A percentile compares a stretch with the other conserved stretches of the same genome.
Evolutionary conservation across 2,888 invertebrate species (phyloP).

Genomic region (Branchipolynoe longqiensis): DNA sequence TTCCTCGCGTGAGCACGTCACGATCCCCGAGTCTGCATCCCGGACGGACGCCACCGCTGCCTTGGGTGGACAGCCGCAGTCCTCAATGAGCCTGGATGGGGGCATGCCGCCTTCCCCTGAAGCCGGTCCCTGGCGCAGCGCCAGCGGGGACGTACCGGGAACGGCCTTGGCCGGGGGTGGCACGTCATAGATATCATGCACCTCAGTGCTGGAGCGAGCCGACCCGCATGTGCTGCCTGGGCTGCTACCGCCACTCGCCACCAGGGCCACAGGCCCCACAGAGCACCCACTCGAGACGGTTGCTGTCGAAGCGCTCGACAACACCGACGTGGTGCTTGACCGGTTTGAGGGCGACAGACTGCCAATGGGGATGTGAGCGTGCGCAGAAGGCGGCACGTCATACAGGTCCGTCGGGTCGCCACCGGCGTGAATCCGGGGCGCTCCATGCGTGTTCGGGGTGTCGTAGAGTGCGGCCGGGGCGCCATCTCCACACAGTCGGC

Average conservation of each 20-base stretch:
- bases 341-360: conserved; percentile 71
- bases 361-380: conserved; percentile 47
- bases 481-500: conserved; percentile 21
- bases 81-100: conserved; percentile 75
- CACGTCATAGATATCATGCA: conserved; percentile 77
- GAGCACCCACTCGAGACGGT: conserved; percentile 75
- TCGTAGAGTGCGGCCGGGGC: conserved; percentile 35
- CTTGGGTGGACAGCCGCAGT: conserved; percentile 86
- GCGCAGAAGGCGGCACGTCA: conserved; percentile 65
- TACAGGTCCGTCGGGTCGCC: conserved; percentile 58
- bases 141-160: conserved; percentile 47
- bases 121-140: not conserved
- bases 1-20: conserved; percentile 33
- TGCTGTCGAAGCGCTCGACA: conserved; percentile 79
- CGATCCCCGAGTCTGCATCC: conserved; percentile 56
- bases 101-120: conserved; percentile 3
- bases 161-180: conserved; percentile 68
- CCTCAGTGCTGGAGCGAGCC: conserved; percentile 83
- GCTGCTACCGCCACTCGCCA: conserved; percentile 84
- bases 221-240: conserved; percentile 85
- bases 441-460: not conserved
- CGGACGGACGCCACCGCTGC: conserved; percentile 75
- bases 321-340: conserved; percentile 80
- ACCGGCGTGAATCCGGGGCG: not conserved
- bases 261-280: conserved; percentile 85